phyloP scores from a whole-genome alignment of 2,888 invertebrate species.

The Mimas tiliae region DNA sequence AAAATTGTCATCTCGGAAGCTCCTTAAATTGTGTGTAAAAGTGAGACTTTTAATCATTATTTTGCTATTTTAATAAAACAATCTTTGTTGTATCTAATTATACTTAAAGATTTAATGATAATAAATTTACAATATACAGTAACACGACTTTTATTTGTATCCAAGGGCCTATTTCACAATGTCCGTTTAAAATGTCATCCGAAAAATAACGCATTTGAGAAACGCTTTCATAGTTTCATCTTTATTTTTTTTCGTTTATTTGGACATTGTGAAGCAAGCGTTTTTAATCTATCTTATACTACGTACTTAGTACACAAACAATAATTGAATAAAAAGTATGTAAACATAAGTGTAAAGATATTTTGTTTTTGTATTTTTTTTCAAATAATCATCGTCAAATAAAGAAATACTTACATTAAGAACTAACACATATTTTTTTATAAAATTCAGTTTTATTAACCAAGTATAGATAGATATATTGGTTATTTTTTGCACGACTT shows the following conservation, averaged over 20 bases:
- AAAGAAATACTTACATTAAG: background rate
- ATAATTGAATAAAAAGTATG: background rate
- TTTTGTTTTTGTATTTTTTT: background rate
- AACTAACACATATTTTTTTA: background rate
- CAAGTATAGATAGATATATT: no score
- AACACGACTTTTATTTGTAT: conserved; percentile 1
- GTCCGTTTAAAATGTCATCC: no score
- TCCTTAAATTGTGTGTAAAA: background rate
- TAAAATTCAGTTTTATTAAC: background rate
- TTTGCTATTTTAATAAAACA: conserved; percentile 29
- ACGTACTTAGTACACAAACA: background rate
- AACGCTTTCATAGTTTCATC: no score
- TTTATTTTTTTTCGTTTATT: no score
- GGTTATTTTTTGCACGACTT: no score
- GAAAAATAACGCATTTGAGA: no score
- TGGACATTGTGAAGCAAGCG: no score
- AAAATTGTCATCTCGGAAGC: background rate
- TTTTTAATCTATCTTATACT: background rate
- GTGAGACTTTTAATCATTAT: conserved; percentile 10
- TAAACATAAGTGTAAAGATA: background rate
- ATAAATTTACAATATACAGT: conserved; percentile 31
- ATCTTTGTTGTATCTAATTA: conserved; percentile 6
- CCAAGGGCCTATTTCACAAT: background rate
- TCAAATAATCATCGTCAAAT: background rate
- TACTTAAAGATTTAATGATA: conserved; percentile 14